These are phyloP conservation scores for Emmelina monodactyla DNA, from an alignment of 2,888 invertebrate species.

Conservation along the genomic window DNA sequence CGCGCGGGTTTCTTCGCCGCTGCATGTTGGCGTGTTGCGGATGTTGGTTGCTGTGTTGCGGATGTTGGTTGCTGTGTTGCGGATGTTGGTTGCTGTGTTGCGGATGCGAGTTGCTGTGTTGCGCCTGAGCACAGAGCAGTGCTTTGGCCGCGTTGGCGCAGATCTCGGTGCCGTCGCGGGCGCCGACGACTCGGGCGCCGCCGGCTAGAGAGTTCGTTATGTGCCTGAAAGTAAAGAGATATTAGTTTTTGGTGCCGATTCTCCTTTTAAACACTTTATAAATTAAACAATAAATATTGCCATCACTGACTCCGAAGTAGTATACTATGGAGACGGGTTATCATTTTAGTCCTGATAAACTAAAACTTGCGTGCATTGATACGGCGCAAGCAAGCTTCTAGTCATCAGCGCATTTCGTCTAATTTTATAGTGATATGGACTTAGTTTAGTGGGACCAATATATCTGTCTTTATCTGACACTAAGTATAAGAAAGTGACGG, in stretches of 20 bases:
- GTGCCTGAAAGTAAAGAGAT: slow-evolving; percentile 33
- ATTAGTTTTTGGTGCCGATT: neutral
- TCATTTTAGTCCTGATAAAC: too few species aligned
- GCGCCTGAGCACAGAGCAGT: slow-evolving; percentile 25
- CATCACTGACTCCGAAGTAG: too few species aligned
- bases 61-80: slow-evolving; percentile 1
- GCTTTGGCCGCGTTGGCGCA: slow-evolving; percentile 33
- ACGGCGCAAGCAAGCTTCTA: too few species aligned
- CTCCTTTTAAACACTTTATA: too few species aligned
- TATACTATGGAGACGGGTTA: too few species aligned
- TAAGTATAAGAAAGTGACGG: too few species aligned
- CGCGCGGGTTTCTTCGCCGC: slow-evolving; percentile 14
- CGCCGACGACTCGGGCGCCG: slow-evolving; percentile 59
- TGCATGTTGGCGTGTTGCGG: slow-evolving; percentile 9
- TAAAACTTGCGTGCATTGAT: too few species aligned
- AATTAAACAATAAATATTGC: too few species aligned
- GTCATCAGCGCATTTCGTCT: too few species aligned
- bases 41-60: slow-evolving; percentile 9
- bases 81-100: slow-evolving; percentile 4
- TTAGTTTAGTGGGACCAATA: too few species aligned
- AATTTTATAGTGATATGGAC: too few species aligned
- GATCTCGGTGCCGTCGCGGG: slow-evolving; percentile 68
- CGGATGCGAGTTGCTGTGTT: slow-evolving; percentile 11
- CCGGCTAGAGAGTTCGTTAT: slow-evolving; percentile 65
- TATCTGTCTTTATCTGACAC: too few species aligned